phyloP scores from a whole-genome alignment of 2,888 invertebrate species.

The Macrophya annulata region DNA sequence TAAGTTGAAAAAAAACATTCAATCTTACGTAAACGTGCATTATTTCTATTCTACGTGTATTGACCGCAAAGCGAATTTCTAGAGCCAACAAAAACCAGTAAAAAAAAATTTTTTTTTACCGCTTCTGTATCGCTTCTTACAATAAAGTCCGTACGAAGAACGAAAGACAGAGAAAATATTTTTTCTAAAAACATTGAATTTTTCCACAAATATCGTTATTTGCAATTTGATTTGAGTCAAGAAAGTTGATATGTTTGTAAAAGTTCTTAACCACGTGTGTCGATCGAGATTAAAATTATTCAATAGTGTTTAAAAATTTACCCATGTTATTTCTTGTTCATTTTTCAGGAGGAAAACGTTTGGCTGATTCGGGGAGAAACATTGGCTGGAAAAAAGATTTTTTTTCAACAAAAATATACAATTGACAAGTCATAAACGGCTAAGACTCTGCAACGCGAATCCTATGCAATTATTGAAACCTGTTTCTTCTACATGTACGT shows the following conservation, averaged over 20 bases:
- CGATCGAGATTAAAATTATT: background rate
- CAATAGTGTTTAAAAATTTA: background rate
- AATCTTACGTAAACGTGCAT: background rate
- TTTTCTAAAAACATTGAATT: background rate
- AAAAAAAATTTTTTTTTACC: background rate
- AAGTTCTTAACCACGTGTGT: background rate
- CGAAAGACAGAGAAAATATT: background rate
- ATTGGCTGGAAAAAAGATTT: background rate
- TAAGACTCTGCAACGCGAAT: background rate
- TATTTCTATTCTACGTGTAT: background rate
- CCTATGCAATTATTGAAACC: background rate
- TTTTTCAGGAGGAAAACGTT: background rate
- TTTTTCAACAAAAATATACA: background rate
- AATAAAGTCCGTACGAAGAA: background rate
- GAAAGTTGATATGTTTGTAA: background rate
- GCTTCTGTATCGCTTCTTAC: background rate
- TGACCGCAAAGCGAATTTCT: background rate
- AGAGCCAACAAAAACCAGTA: background rate
- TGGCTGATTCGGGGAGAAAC: background rate
- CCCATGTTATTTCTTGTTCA: background rate
- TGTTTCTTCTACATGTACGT: slow-evolving; percentile 24
- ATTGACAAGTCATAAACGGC: background rate
- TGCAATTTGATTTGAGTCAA: background rate
- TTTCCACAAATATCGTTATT: background rate
- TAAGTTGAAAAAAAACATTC: background rate